Conservation (phyloP, 2,797 vertebrate species). For the Pteropus rufus region DNA sequence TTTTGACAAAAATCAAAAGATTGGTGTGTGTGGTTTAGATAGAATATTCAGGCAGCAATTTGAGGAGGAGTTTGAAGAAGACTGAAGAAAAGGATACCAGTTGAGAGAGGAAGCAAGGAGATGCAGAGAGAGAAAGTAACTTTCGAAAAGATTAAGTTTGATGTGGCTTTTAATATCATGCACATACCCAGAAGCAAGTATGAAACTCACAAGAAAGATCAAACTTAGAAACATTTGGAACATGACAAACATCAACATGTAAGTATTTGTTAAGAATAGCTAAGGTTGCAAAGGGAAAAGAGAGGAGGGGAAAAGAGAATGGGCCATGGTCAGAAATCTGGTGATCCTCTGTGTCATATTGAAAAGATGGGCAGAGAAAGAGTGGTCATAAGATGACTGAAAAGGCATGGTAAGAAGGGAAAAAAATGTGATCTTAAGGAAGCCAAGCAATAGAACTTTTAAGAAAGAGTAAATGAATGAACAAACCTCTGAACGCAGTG, state of each 20-base stretch:
- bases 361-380: not conserved
- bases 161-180: not conserved
- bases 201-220: not conserved
- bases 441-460: not conserved
- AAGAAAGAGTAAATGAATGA: not conserved
- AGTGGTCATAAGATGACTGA: not conserved
- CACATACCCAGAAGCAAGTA: not conserved
- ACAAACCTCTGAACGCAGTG: not conserved
- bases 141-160: not conserved
- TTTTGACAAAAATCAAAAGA: slow-evolving; percentile 21
- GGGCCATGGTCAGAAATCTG: not conserved
- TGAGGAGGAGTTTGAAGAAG: slow-evolving; percentile 5
- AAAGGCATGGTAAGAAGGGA: not conserved
- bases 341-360: not conserved
- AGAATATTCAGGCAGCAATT: not conserved
- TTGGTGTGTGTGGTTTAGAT: not conserved
- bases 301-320: not conserved
- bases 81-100: not conserved
- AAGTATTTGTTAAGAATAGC: not conserved
- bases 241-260: not conserved
- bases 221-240: not conserved
- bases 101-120: not conserved
- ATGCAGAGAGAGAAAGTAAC: not conserved
- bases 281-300: not conserved
- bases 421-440: not conserved